Conservation (phyloP, 2,797 vertebrate genomes). For the Yasuhikotakia modesta region DNA sequence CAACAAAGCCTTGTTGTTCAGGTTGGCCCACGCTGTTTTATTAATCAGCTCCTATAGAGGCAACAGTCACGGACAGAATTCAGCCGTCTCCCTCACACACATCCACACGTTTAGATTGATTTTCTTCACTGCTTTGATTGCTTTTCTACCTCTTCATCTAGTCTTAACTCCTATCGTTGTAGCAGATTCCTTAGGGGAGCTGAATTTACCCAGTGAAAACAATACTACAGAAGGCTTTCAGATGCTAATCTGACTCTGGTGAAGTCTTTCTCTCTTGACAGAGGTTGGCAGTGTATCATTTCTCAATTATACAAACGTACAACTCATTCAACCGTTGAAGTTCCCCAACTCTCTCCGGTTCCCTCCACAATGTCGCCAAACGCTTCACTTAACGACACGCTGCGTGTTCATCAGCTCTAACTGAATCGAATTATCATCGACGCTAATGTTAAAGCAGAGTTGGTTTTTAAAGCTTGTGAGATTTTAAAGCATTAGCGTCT, state of each 20-base stretch:
- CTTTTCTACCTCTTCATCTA: conserved; percentile 41
- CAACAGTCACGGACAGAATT: conserved; percentile 12
- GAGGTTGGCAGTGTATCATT: conserved; percentile 53
- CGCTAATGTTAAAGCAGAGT: background rate
- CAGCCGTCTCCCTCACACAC: conserved; percentile 4
- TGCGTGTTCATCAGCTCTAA: background rate
- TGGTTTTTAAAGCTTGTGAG: background rate
- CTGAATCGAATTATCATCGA: conserved; percentile 17
- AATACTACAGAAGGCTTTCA: conserved; percentile 53
- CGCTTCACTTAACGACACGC: conserved; percentile 4
- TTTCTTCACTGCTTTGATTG: conserved; percentile 36
- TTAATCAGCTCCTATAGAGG: conserved; percentile 30
- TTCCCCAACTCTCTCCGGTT: background rate
- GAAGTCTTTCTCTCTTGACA: conserved; percentile 38
- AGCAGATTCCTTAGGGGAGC: conserved; percentile 47
- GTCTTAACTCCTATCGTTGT: conserved; percentile 39
- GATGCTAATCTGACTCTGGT: conserved; percentile 61
- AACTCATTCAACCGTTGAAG: conserved; percentile 1
- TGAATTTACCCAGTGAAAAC: conserved; percentile 54
- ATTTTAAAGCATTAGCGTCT: conserved; percentile 15
- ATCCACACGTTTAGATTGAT: conserved; percentile 38
- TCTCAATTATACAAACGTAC: conserved; percentile 52
- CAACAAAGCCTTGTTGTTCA: conserved; percentile 17
- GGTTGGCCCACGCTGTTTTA: background rate
- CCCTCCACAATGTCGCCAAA: background rate